Evolutionary conservation across 2,888 invertebrate species (phyloP).

Genomic region (Thereva nobilitata): DNA sequence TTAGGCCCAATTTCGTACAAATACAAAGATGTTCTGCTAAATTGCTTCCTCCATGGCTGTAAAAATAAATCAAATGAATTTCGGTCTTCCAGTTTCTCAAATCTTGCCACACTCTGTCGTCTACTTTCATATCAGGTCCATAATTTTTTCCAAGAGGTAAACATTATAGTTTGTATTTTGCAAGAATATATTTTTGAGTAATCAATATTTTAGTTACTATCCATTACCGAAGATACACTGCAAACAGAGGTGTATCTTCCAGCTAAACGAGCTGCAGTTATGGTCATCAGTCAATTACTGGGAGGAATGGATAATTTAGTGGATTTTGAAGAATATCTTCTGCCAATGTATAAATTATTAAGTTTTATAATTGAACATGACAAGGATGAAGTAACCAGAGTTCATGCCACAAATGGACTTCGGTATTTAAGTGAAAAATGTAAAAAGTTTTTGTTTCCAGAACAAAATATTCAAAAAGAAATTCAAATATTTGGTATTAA

Average conservation of each 20-base stretch:
- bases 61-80: constrained; percentile 52
- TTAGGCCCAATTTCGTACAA: constrained; percentile 53
- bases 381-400: constrained; percentile 51
- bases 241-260: constrained; percentile 53
- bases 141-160: constrained; percentile 55
- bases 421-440: constrained; percentile 52
- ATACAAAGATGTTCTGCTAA: constrained; percentile 52
- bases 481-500: constrained; percentile 54
- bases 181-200: background rate
- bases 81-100: constrained; percentile 55
- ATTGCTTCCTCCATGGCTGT: constrained; percentile 53
- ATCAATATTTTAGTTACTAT: constrained; percentile 42
- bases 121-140: constrained; percentile 55
- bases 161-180: background rate
- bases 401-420: constrained; percentile 55
- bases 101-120: constrained; percentile 53
- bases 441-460: constrained; percentile 47
- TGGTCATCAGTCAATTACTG: constrained; percentile 54
- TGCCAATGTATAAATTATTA: constrained; percentile 55
- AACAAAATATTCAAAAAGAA: constrained; percentile 49
- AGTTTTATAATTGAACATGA: constrained; percentile 49
- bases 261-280: constrained; percentile 53
- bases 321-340: constrained; percentile 53
- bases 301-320: constrained; percentile 54
- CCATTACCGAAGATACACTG: constrained; percentile 50